Base-by-base conservation (phyloP, 1,140 invertebrate species). In the Trialeurodes vaporariorum region DNA sequence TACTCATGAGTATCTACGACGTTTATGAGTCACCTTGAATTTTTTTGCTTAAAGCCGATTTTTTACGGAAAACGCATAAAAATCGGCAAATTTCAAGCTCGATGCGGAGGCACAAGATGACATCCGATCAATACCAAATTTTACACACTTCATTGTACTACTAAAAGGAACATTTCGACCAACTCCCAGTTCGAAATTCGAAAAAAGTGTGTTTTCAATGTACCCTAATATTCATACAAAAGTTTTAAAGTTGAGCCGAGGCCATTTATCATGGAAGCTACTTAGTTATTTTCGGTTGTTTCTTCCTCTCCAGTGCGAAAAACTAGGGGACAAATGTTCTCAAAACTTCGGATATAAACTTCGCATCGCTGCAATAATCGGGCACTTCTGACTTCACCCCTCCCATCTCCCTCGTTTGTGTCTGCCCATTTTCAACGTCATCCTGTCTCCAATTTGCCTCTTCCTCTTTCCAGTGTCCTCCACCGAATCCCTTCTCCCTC, bases 211-310 rank as follows among this genome's bases (percentile, higher is more conserved):
- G n/a, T n/a, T n/a, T n/a, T n/a, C n/a, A n/a, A n/a, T n/a, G n/a
- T n/a, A n/a, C n/a, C n/a, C n/a, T n/a, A n/a, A n/a, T n/a, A n/a
- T 49, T 49, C 34, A 49, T 49, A 49, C 34, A 49, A 49, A 49
- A 49, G 34, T 49, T 49, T 17, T 17, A 49, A 49, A 49, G 34
- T 49, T 49, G 34, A 49, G 34, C 17, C 34, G 5, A 5, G 34
- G 34, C 34, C 34, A 49, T 49, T 49, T 49, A 49, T 49, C 34
- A 49, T 49, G 34, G 34, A 49, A 49, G 34, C 34, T 17, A 49
- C 34, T 49, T 49, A 17, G 34, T 49, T 49, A 49, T 49, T 49
- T 49, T 49, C 34, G 5, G 34, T 49, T n/a, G n/a, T n/a, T n/a
- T n/a, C n/a, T n/a, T 49, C 34, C 17, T 49, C 34, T 17, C 34